phyloP scores from a whole-genome alignment of 2,888 invertebrate species.

The Steinernema scapterisci region DNA sequence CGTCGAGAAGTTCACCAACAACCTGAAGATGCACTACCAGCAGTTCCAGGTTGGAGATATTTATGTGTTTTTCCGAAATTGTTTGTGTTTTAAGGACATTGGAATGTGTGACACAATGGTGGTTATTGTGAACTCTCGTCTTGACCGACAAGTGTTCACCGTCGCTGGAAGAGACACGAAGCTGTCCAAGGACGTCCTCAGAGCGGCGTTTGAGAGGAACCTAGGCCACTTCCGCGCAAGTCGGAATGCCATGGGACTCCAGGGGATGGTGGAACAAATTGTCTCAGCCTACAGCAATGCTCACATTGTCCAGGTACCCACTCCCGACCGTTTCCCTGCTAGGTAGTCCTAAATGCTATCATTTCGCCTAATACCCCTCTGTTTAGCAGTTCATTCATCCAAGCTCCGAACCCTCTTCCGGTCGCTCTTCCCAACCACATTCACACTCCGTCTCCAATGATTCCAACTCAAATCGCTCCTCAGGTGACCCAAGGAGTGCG shows the following conservation, averaged over 20 bases:
- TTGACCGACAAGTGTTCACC: constrained; percentile 66
- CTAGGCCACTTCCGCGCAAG: constrained; percentile 54
- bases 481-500: background rate
- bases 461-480: background rate
- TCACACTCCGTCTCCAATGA: background rate
- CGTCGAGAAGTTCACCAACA: constrained; percentile 66
- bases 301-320: constrained; percentile 64
- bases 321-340: constrained; percentile 40
- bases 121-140: constrained; percentile 64
- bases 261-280: constrained; percentile 65
- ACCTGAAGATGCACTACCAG: constrained; percentile 57
- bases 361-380: background rate
- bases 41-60: constrained; percentile 58
- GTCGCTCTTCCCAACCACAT: background rate
- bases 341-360: background rate
- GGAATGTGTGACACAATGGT: constrained; percentile 64
- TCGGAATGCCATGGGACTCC: constrained; percentile 41
- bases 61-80: constrained; percentile 1
- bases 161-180: constrained; percentile 64
- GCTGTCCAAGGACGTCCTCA: constrained; percentile 61
- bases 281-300: constrained; percentile 63
- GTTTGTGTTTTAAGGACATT: too few species aligned
- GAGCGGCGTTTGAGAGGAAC: constrained; percentile 64
- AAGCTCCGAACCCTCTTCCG: constrained; percentile 21
- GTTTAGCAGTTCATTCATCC: background rate